A percentile compares a stretch with the other conserved stretches of the same genome.
Evolutionary conservation across 2,113 vertebrate genomes (phyloP).

Genomic region (Cairina moschata): DNA sequence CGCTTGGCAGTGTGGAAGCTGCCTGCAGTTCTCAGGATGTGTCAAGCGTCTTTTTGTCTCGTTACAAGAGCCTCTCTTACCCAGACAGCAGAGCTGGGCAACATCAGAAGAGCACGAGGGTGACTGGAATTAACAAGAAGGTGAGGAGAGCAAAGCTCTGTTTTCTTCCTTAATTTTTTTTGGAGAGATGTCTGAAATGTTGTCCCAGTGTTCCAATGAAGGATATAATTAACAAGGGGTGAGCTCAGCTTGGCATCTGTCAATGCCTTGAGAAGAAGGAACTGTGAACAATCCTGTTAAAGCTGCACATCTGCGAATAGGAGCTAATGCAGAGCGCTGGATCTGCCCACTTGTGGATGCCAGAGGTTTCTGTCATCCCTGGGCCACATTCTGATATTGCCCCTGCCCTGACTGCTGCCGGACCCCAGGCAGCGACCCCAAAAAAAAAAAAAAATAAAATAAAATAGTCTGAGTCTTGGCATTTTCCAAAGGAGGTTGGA

Average conservation of each 20-base stretch:
- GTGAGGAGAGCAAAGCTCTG: not conserved
- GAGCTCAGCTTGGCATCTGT: fast-evolving
- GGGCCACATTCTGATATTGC: not conserved
- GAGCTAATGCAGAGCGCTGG: not conserved
- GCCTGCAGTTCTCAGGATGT: not conserved
- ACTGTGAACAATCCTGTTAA: not conserved
- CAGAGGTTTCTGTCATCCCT: not conserved
- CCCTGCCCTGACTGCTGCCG: no score
- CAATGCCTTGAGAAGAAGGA: not conserved
- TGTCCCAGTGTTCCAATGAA: not conserved
- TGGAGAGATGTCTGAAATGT: not conserved
- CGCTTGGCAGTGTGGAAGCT: not conserved
- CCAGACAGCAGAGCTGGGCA: not conserved
- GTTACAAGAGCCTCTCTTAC: not conserved
- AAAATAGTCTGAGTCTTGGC: not conserved
- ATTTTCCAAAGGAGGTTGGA: not conserved
- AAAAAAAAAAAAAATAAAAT: no score
- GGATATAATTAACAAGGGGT: not conserved
- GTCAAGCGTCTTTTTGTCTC: not conserved
- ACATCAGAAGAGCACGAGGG: not conserved
- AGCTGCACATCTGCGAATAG: not conserved
- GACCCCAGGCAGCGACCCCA: no score
- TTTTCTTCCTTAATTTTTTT: not conserved
- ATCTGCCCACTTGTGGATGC: not conserved
- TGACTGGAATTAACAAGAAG: not conserved